A percentile compares a stretch with the other conserved stretches of the same genome.
phyloP scores from a whole-genome alignment of 2,113 vertebrate genomes.

The Perca fluviatilis region DNA sequence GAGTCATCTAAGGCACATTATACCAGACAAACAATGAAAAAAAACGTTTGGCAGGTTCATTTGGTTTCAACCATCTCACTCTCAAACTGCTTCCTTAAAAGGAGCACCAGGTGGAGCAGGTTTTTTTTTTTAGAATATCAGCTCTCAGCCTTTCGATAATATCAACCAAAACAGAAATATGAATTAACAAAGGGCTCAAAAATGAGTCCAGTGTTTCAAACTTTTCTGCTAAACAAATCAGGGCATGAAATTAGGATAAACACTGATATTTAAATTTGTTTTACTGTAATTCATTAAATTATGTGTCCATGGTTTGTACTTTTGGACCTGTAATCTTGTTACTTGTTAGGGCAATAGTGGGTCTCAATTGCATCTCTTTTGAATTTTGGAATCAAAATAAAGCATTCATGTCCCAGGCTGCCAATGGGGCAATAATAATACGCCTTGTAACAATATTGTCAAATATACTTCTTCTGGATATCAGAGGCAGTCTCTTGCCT shows the following conservation, averaged over 20 bases:
- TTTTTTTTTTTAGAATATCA: slow-evolving; percentile 3
- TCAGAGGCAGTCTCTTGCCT: slow-evolving; percentile 41
- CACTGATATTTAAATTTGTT: neutral
- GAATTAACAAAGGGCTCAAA: neutral
- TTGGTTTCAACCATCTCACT: neutral
- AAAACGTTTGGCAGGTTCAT: slow-evolving; percentile 19
- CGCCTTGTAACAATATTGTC: slow-evolving; percentile 57
- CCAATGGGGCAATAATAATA: slow-evolving; percentile 47
- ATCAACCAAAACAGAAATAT: slow-evolving; percentile 1
- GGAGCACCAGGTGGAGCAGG: neutral
- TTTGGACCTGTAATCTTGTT: neutral
- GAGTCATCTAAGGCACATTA: slow-evolving; percentile 46
- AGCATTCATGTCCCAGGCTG: slow-evolving; percentile 33
- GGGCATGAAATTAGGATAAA: neutral
- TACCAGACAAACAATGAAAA: slow-evolving; percentile 30
- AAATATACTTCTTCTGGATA: slow-evolving; percentile 47
- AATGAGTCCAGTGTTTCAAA: neutral
- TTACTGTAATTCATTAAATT: slow-evolving; percentile 17
- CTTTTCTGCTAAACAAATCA: slow-evolving; percentile 1
- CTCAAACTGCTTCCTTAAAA: slow-evolving; percentile 3
- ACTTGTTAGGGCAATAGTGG: neutral
- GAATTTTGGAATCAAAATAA: slow-evolving; percentile 35
- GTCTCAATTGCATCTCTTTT: slow-evolving; percentile 14
- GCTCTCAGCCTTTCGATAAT: neutral
- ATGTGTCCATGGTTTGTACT: neutral